Evolutionary conservation across 2,797 vertebrate species (phyloP), one percentile per base, ranked within the genome.

Genomic region (Enteromius thamalakanensis): DNA sequence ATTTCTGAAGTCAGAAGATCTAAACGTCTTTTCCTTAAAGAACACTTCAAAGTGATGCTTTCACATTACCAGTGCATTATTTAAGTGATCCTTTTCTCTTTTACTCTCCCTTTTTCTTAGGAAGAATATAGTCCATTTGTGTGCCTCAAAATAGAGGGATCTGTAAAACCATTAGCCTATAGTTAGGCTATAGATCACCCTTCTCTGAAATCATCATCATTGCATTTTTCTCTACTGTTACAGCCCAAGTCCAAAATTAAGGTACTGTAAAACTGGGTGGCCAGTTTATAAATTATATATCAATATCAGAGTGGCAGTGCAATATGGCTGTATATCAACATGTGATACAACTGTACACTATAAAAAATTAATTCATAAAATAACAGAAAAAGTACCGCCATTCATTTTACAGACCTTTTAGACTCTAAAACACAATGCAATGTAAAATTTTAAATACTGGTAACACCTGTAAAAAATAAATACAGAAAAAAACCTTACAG

Each of bases 21-120:
- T 82, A 83, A 80, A 82, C 49, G 47, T 81, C 58, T 74, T 67
- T 15, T 55, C 67, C 78, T 85, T 64, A 86, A 81, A 65, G 47
- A 75, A 68, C n/a, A 86, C 49, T 82, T 71, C 76, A 84, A 86
- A 87, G 69, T 76, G 51, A 55, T 78, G 67, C 51, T 80, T 86
- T 80, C 68, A 82, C 81, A 76, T 82, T 87, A 53, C 80, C 51
- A 79, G 68, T 77, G 14, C 15, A 75, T 81, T 76, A 88, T 62
- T 80, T 86, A 75, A 8, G 9, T n/a, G 45, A 72, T 47, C 34
- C 6, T 70, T 81, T 80, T 72, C 42, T 62, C 23, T 47, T 26
- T 40, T 34, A 42, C 23, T 55, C 4, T 45, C 23, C 53, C 42
- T 60, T 40, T 47, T 71, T 69, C 82, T 47, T 70, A 23, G 4